phyloP scores from a whole-genome alignment of 1,140 invertebrate species.

The Lineus longissimus region DNA sequence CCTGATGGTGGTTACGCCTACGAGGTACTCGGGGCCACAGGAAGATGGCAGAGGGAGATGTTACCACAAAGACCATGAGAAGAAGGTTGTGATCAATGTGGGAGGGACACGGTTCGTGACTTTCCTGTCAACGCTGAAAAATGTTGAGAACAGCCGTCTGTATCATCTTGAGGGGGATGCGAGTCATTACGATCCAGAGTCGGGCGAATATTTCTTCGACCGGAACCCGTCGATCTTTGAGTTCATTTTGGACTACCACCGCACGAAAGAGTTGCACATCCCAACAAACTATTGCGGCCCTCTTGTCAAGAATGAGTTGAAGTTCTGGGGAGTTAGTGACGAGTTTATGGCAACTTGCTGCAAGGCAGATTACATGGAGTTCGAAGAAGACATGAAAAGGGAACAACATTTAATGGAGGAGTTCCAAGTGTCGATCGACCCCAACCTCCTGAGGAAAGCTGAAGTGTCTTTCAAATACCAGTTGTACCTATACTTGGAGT shows the following conservation, averaged over 20 bases:
- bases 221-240: constrained; percentile 97
- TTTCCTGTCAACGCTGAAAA: constrained; percentile 23
- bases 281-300: constrained; percentile 97
- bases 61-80: not conserved
- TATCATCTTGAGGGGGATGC: constrained; percentile 17
- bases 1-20: too few relatives aligned
- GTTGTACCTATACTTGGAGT: constrained; percentile 1
- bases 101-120: constrained; percentile 30
- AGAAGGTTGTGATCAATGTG: constrained; percentile 24
- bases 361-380: constrained; percentile 24
- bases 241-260: constrained; percentile 95
- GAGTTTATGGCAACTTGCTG: constrained; percentile 97
- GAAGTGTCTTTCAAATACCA: constrained; percentile 5
- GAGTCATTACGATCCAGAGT: constrained; percentile 72
- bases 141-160: constrained; percentile 26
- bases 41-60: too few relatives aligned
- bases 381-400: constrained; percentile 20
- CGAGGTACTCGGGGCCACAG: too few relatives aligned
- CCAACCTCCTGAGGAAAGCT: not conserved
- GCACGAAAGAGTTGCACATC: constrained; percentile 95
- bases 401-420: not conserved
- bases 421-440: constrained; percentile 1
- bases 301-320: constrained; percentile 94
- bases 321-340: constrained; percentile 95
- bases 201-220: constrained; percentile 97